phyloP scores from a whole-genome alignment of 1,140 invertebrate species.

The Cydia pomonella region DNA sequence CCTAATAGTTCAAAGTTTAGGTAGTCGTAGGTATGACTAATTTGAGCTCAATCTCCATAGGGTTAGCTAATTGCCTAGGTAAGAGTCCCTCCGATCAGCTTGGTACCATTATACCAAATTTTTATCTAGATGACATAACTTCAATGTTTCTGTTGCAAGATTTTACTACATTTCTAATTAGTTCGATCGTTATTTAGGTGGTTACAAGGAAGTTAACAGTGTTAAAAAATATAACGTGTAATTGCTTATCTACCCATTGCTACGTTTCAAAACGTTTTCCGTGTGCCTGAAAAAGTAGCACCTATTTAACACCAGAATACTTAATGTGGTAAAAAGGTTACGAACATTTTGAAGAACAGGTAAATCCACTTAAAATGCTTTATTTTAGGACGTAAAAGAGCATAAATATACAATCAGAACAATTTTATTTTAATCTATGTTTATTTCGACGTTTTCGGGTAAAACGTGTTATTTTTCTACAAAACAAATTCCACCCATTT shows the following conservation, averaged over 20 bases:
- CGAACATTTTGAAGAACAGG: conserved; percentile 51
- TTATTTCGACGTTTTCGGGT: neutral
- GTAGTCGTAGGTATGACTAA: too few relatives aligned
- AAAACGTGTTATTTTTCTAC: neutral
- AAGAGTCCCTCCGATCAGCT: too few relatives aligned
- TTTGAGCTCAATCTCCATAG: too few relatives aligned
- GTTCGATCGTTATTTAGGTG: too few relatives aligned
- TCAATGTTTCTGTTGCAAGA: too few relatives aligned
- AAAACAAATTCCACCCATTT: neutral
- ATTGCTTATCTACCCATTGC: neutral
- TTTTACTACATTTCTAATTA: too few relatives aligned
- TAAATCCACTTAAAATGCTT: conserved; percentile 56
- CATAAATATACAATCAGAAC: conserved; percentile 10
- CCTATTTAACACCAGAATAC: conserved; percentile 4
- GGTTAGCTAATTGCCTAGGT: too few relatives aligned
- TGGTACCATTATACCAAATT: too few relatives aligned
- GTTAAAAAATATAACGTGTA: too few relatives aligned
- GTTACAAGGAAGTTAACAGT: too few relatives aligned
- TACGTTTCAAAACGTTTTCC: conserved; percentile 10
- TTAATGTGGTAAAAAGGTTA: conserved; percentile 57
- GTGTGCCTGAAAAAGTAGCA: conserved; percentile 10
- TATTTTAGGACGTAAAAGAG: conserved; percentile 39
- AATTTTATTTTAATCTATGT: neutral
- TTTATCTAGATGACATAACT: too few relatives aligned
- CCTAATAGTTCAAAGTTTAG: too few relatives aligned